These are phyloP conservation scores for Tamandua tetradactyla DNA, from an alignment of 2,797 vertebrate species.

Conservation along the genomic window DNA sequence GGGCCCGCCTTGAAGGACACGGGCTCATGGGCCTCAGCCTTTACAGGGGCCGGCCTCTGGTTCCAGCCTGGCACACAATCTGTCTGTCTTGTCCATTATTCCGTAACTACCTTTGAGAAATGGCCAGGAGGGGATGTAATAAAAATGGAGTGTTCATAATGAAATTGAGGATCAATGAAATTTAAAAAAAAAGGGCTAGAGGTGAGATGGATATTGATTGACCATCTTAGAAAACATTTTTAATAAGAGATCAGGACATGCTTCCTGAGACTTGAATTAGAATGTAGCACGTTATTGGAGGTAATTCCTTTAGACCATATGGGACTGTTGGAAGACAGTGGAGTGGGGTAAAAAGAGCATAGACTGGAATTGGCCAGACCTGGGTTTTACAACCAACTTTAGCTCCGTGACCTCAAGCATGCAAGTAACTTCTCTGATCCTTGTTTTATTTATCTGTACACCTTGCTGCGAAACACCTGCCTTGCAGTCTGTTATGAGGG, in stretches of 20 bases:
- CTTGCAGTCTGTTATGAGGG: not conserved
- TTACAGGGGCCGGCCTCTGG: no score
- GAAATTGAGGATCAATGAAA: conserved; percentile 74
- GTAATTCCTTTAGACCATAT: no score
- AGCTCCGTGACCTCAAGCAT: not conserved
- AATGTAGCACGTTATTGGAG: not conserved
- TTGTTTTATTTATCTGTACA: not conserved
- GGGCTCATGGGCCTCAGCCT: no score
- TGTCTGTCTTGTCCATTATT: not conserved
- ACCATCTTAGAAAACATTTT: conserved; percentile 71
- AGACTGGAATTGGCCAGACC: not conserved
- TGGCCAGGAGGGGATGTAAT: conserved; percentile 26
- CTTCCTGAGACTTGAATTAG: conserved; percentile 19
- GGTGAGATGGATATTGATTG: conserved; percentile 73
- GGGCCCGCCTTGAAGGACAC: not conserved
- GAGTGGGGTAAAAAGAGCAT: not conserved
- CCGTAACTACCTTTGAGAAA: conserved; percentile 32
- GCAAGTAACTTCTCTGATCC: not conserved
- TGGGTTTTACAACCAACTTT: not conserved
- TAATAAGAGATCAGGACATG: conserved; percentile 64
- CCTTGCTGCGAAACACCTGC: not conserved
- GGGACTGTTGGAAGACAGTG: not conserved
- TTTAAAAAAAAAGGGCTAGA: conserved; percentile 76
- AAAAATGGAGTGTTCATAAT: conserved; percentile 75
- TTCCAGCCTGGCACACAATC: not conserved